These are phyloP conservation scores for Chionoecetes opilio DNA, from an alignment of 1,140 invertebrate genomes.

Conservation along the genomic window DNA sequence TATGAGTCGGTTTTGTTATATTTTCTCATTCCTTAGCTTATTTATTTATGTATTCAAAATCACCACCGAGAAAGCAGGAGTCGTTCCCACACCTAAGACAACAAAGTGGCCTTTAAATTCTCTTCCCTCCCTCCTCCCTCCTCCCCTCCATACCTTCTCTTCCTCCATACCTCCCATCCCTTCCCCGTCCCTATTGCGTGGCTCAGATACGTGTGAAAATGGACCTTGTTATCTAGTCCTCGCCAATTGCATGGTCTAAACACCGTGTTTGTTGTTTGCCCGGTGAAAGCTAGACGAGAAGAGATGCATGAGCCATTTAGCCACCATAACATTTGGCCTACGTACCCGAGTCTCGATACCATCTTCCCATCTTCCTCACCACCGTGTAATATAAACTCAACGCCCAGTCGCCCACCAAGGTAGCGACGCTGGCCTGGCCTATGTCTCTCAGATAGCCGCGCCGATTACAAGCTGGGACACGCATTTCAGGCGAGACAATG, in stretches of 20 bases:
- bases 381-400: conserved; percentile 39
- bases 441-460: conserved; percentile 35
- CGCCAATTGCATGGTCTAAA: too few species aligned
- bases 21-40: too few species aligned
- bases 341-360: background rate
- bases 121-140: background rate
- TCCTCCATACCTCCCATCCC: background rate
- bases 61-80: too few species aligned
- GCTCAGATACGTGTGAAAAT: background rate
- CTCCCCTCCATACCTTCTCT: background rate
- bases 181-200: background rate
- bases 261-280: background rate
- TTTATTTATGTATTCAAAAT: too few species aligned
- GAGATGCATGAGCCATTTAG: background rate
- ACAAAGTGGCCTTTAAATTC: background rate
- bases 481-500: conserved; percentile 51
- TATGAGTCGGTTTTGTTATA: too few species aligned
- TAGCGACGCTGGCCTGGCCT: background rate
- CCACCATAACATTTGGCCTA: background rate
- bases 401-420: background rate
- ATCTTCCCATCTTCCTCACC: conserved; percentile 39
- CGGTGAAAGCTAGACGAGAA: background rate
- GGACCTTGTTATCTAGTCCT: background rate
- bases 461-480: conserved; percentile 61
- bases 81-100: background rate